Base-by-base conservation (phyloP, 1,140 invertebrate species). In the Patella vulgata region DNA sequence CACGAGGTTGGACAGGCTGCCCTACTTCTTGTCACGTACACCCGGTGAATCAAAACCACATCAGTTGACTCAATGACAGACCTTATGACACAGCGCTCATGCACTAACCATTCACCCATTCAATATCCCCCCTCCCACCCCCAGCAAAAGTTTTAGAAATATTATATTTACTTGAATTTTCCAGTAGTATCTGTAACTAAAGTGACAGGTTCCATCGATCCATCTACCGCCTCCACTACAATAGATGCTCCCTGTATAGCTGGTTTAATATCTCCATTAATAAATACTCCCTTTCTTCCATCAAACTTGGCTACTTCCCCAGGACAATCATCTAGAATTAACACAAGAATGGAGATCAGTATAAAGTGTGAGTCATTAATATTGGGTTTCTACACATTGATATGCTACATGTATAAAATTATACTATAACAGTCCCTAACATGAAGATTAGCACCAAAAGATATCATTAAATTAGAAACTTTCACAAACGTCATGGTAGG, bases 161-260 rank as follows among this genome's bases (percentile, higher is more conserved):
- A n/a, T n/a, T n/a, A 36, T 30, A 64, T 65, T 53, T 43, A 83
- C 81, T 70, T 79, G 68, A 81, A 84, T 54, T 85, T 86, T n/a
- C 96, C 95, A 59, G 90, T 88, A 27, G 75, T 71, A 68, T 87
- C 84, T 1, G 89, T 90, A 8, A 64, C 51, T 11, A 78, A 48
- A 23, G 60, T 57, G 12, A 79, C 63, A 36, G 74, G 68, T 11
- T 66, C 65, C 47, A 74, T 65, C 14, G 63, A 52, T 4, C 58
- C 70, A 36, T 79, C 79, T 28, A 82, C 81, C 43, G 81, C 66
- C 30, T 73, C 73, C 27, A 88, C 82, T 12, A 86, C 89, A 40
- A 96, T 80, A 6, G 86, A 87, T 14, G 91, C 93, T 52, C 89
- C 91, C 58, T 84, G 80, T 5, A 93, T 78, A 1, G 89, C 73